Conservation (phyloP, 2,113 vertebrate species). For the Bos javanicus region DNA sequence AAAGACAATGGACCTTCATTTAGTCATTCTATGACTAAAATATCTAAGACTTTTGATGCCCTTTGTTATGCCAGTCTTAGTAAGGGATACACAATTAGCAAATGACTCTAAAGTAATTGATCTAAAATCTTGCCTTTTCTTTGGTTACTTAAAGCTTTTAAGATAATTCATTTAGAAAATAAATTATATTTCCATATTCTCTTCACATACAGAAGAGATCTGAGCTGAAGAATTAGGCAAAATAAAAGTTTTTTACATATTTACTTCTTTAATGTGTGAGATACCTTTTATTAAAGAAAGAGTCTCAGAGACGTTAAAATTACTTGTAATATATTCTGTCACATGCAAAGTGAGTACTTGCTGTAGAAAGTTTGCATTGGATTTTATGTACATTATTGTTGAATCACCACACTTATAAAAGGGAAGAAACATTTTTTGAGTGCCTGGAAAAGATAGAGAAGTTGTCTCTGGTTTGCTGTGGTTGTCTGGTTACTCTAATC, state of each 20-base stretch:
- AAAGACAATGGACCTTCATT: not conserved
- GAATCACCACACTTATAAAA: not conserved
- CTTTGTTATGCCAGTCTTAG: not conserved
- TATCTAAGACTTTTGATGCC: not conserved
- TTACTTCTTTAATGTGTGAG: not conserved
- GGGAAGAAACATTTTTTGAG: not conserved
- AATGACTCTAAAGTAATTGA: not conserved
- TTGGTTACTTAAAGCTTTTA: not conserved
- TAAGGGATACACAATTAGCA: not conserved
- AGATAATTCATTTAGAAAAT: not conserved
- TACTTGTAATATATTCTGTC: not conserved
- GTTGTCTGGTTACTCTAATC: not conserved
- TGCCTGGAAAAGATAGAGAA: not conserved
- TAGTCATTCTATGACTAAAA: not conserved
- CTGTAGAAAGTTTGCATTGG: not conserved
- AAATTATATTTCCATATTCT: not conserved
- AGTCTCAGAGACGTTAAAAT: not conserved
- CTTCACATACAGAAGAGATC: not conserved
- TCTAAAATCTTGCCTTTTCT: not conserved
- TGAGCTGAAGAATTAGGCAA: not conserved
- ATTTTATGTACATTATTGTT: not conserved
- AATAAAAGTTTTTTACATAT: not conserved
- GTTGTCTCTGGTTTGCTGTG: not conserved
- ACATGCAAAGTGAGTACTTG: not conserved
- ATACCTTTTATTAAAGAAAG: not conserved